These are phyloP conservation scores for Raillietiella orientalis DNA, from an alignment of 2,888 invertebrate species.

Conservation along the genomic window DNA sequence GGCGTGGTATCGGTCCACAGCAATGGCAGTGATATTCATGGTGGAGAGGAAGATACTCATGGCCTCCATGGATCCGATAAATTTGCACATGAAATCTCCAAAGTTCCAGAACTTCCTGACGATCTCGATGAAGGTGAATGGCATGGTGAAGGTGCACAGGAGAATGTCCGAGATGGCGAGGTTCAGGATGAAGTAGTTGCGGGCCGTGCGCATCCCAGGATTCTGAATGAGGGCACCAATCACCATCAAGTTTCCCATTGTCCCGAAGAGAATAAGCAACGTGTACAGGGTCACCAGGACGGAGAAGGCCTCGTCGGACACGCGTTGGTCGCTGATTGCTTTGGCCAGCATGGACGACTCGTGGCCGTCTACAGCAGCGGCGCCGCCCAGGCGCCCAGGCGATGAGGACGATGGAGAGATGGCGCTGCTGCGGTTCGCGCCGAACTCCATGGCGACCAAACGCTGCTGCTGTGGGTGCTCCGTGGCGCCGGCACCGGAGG, in stretches of 20 bases:
- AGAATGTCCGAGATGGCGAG: constrained; percentile 42
- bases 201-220: constrained; percentile 56
- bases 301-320: constrained; percentile 31
- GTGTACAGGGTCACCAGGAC: constrained; percentile 32
- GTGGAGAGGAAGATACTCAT: constrained; percentile 75
- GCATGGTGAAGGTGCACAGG: constrained; percentile 61
- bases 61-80: constrained; percentile 54
- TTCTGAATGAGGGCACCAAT: constrained; percentile 43
- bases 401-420: too few relatives aligned
- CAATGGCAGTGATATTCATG: constrained; percentile 71
- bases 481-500: too few relatives aligned
- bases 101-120: constrained; percentile 57
- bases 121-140: constrained; percentile 56
- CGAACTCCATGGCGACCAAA: too few relatives aligned
- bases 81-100: constrained; percentile 49
- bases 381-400: too few relatives aligned
- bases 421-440: too few relatives aligned
- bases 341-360: constrained; percentile 6
- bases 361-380: background rate
- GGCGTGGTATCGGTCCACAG: constrained; percentile 49
- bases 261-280: constrained; percentile 41
- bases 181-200: constrained; percentile 79
- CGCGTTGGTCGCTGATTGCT: constrained; percentile 22
- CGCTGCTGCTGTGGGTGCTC: too few relatives aligned
- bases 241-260: constrained; percentile 53